These are phyloP conservation scores for Ellobium chinense DNA, from an alignment of 2,888 invertebrate genomes.

Conservation along the genomic window DNA sequence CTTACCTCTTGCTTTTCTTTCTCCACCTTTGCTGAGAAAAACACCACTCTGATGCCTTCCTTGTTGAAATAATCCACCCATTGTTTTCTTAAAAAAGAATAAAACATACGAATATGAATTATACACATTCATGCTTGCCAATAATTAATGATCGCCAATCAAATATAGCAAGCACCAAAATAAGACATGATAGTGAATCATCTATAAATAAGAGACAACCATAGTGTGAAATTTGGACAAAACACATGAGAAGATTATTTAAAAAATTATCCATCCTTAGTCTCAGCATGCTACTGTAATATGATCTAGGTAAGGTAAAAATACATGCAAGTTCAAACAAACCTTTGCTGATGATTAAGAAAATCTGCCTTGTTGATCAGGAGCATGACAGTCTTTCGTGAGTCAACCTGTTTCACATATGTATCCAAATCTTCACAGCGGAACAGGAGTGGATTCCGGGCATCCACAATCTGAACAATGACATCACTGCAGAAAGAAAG, in stretches of 20 bases:
- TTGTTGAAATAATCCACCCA: slow-evolving; percentile 93
- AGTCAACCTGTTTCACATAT: slow-evolving; percentile 89
- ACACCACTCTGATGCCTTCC: slow-evolving; percentile 86
- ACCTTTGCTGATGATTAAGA: slow-evolving; percentile 86
- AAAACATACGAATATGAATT: no score
- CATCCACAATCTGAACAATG: slow-evolving; percentile 96
- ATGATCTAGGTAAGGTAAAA: background rate
- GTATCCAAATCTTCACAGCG: slow-evolving; percentile 94
- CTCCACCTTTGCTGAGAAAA: slow-evolving; percentile 90
- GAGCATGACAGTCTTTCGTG: slow-evolving; percentile 88
- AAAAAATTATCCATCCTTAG: no score
- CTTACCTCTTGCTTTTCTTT: slow-evolving; percentile 60
- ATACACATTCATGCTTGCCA: no score
- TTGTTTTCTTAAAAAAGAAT: slow-evolving; percentile 78
- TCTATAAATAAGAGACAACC: no score
- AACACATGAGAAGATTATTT: no score
- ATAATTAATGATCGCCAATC: no score
- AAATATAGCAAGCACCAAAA: no score
- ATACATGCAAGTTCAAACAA: background rate
- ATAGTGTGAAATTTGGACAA: no score
- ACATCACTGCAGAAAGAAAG: slow-evolving; percentile 85
- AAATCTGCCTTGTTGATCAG: slow-evolving; percentile 98
- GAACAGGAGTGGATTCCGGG: slow-evolving; percentile 95
- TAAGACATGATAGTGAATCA: no score
- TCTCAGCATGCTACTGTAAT: no score